phyloP scores from a whole-genome alignment of 1,140 invertebrate species.

The Daktulosphaira vitifoliae region DNA sequence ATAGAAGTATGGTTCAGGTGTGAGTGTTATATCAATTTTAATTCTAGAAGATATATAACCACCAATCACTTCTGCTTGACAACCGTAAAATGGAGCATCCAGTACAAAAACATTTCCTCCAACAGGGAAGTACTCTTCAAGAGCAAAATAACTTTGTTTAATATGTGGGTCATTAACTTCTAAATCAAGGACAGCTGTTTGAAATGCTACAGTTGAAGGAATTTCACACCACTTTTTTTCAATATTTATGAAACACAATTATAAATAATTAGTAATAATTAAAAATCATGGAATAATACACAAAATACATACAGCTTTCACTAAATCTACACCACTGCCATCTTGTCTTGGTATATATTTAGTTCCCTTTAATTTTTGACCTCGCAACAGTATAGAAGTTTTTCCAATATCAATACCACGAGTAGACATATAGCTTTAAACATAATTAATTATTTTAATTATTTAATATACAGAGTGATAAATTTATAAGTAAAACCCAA shows the following conservation, averaged over 20 bases:
- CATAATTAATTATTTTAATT: too few relatives aligned
- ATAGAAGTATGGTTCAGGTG: slow-evolving; percentile 35
- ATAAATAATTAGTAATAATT: too few relatives aligned
- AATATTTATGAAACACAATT: too few relatives aligned
- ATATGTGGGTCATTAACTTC: slow-evolving; percentile 41
- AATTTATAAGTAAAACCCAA: too few relatives aligned
- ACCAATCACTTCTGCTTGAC: slow-evolving; percentile 23
- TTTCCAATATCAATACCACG: slow-evolving; percentile 59
- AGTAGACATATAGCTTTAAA: slow-evolving; percentile 48
- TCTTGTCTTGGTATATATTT: slow-evolving; percentile 50
- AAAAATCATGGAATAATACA: too few relatives aligned
- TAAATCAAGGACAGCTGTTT: slow-evolving; percentile 55
- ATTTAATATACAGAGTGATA: too few relatives aligned
- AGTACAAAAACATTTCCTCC: slow-evolving; percentile 66
- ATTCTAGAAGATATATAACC: slow-evolving; percentile 1
- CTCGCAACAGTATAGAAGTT: slow-evolving; percentile 61
- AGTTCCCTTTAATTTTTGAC: slow-evolving; percentile 58
- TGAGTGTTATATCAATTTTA: slow-evolving; percentile 23
- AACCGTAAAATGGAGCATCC: slow-evolving; percentile 67
- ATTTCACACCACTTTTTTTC: slow-evolving; percentile 35
- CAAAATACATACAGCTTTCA: slow-evolving; percentile 16
- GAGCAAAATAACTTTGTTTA: slow-evolving; percentile 42
- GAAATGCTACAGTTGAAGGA: slow-evolving; percentile 47
- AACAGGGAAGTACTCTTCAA: slow-evolving; percentile 63
- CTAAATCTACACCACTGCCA: slow-evolving; percentile 26